phyloP scores from a whole-genome alignment of 2,113 vertebrate species.

The Apteryx mantelli region DNA sequence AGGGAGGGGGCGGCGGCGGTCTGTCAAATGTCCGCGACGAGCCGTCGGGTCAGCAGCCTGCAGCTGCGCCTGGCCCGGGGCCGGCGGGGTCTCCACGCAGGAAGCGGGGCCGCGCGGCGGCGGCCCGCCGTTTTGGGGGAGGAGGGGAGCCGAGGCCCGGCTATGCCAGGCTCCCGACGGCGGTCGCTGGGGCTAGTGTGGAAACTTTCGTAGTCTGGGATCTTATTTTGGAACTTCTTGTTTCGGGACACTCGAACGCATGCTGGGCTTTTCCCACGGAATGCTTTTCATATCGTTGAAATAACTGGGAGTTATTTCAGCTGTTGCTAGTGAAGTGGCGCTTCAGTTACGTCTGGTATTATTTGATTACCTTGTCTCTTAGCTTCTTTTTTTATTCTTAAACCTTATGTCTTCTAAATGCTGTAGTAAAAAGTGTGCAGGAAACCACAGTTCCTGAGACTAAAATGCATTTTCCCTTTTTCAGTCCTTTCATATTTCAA shows the following conservation, averaged over 20 bases:
- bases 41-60: background rate
- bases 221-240: rapidly evolving
- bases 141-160: too few species aligned
- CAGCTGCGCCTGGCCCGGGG: background rate
- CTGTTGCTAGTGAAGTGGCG: background rate
- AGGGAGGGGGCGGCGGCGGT: background rate
- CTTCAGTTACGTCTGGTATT: background rate
- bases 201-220: too few species aligned
- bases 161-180: rapidly evolving
- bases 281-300: background rate
- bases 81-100: background rate
- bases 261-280: background rate
- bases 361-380: background rate
- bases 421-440: rapidly evolving
- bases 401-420: rapidly evolving
- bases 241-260: rapidly evolving
- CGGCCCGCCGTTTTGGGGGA: background rate
- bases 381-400: background rate
- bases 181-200: background rate
- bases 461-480: rapidly evolving
- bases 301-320: background rate
- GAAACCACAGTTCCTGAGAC: background rate
- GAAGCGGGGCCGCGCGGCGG: background rate
- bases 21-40: background rate
- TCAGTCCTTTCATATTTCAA: background rate